Conservation (phyloP, 2,888 invertebrate species). For the Tenthredo mesomela region DNA sequence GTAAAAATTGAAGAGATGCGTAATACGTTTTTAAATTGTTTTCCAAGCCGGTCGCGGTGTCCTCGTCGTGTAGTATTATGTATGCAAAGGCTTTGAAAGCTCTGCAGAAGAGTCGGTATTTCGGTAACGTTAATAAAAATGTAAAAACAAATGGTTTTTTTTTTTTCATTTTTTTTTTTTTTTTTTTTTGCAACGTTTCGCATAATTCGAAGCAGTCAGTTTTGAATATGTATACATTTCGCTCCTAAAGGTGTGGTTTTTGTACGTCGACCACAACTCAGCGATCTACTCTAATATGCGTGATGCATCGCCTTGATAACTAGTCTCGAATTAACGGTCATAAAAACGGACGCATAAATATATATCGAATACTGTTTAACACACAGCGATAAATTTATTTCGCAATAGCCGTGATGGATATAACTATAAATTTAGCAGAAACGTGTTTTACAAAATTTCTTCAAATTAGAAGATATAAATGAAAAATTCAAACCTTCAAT, state of each 20-base stretch:
- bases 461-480: constrained; percentile 13
- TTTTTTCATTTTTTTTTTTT: neutral
- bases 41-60: neutral
- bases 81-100: constrained; percentile 30
- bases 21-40: constrained; percentile 24
- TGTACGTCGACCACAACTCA: neutral
- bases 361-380: neutral
- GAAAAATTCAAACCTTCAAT: neutral
- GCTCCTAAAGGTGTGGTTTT: neutral
- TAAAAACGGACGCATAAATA: constrained; percentile 29
- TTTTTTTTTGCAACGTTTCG: neutral
- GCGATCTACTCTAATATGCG: constrained; percentile 32
- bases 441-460: neutral
- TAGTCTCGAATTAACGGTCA: constrained; percentile 38
- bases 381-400: constrained; percentile 25
- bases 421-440: neutral
- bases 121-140: constrained; percentile 14
- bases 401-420: neutral
- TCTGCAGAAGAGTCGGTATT: constrained; percentile 10
- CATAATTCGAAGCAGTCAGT: neutral
- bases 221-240: constrained; percentile 22
- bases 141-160: constrained; percentile 12
- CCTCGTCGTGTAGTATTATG: constrained; percentile 18
- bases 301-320: constrained; percentile 40
- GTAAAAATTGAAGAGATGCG: constrained; percentile 11